These are phyloP conservation scores for Eptesicus fuscus DNA, from an alignment of 2,113 vertebrate genomes.

Conservation along the genomic window DNA sequence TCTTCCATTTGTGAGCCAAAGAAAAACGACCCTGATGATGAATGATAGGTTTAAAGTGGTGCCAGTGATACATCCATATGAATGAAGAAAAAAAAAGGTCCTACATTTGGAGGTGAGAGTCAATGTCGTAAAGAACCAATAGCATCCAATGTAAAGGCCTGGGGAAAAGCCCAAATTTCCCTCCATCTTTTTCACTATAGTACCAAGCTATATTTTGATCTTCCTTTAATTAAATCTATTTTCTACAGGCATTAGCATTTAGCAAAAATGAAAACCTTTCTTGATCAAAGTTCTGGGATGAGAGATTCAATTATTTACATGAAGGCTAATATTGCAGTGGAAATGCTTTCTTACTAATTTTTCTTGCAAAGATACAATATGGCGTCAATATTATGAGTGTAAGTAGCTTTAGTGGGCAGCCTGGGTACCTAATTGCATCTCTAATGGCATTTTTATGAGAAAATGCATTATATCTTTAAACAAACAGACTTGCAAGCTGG, in stretches of 20 bases:
- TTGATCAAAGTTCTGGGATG: neutral
- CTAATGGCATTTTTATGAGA: neutral
- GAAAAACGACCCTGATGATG: neutral
- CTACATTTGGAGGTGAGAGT: neutral
- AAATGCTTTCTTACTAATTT: neutral
- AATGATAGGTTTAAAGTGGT: neutral
- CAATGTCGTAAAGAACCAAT: neutral
- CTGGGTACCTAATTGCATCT: neutral
- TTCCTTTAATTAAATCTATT: constrained; percentile 33
- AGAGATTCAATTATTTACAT: constrained; percentile 25
- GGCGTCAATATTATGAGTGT: neutral
- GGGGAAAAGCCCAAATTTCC: neutral
- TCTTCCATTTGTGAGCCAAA: neutral
- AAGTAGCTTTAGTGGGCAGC: neutral
- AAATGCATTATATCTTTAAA: neutral
- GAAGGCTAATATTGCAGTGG: neutral
- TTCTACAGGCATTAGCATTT: neutral
- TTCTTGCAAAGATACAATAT: neutral
- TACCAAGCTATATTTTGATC: neutral
- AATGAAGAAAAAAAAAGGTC: neutral
- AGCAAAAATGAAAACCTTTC: constrained; percentile 45
- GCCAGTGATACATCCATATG: neutral
- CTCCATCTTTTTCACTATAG: neutral
- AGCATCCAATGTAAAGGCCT: neutral
- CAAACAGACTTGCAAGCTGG: constrained; percentile 3